Conservation (phyloP, 2,888 invertebrate genomes). For the Hydroisotoma schaefferi region DNA sequence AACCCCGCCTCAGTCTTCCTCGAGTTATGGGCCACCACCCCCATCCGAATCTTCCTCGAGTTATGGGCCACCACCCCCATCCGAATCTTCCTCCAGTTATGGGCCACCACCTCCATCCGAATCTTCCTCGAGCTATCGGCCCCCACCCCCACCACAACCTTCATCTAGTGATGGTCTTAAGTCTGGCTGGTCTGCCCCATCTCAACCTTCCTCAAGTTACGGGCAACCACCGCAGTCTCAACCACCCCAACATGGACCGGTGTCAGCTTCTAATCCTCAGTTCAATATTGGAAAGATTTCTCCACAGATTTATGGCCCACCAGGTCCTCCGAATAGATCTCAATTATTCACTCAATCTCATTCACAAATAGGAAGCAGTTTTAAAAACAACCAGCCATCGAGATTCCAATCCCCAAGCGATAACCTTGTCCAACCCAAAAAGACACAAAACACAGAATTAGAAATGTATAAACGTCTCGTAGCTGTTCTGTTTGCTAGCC, state of each 20-base stretch:
- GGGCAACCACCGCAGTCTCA: neutral
- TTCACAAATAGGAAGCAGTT: neutral
- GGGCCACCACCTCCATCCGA: neutral
- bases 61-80: neutral
- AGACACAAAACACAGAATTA: neutral
- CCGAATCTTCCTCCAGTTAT: neutral
- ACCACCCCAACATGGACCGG: too few relatives aligned
- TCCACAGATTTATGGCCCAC: too few relatives aligned
- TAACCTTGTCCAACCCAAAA: neutral
- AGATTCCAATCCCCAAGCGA: neutral
- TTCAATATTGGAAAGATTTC: too few relatives aligned
- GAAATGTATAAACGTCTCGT: conserved; percentile 1
- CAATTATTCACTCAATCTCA: neutral
- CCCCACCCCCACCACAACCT: neutral
- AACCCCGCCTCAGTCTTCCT: too few relatives aligned
- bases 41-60: neutral
- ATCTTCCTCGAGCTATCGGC: neutral
- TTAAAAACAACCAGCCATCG: neutral
- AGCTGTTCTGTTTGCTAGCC: neutral
- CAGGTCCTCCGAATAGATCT: neutral
- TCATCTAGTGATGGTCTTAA: neutral
- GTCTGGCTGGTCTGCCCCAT: neutral
- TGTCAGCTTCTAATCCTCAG: too few relatives aligned
- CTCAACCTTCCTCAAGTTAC: neutral
- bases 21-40: too few relatives aligned